Conservation (phyloP, 1,140 invertebrate species). For the Trachelipus rathkii region DNA sequence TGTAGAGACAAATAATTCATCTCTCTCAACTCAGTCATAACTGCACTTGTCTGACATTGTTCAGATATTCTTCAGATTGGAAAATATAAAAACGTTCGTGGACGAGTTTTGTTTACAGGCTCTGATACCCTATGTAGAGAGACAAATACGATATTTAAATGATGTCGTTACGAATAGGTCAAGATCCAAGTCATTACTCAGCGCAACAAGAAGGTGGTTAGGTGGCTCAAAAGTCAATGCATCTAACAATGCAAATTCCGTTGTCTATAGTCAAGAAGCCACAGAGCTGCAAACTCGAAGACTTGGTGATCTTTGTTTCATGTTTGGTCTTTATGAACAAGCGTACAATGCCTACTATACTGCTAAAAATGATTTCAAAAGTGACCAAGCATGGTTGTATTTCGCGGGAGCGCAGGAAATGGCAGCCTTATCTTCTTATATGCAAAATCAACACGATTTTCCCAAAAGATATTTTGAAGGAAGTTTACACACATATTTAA, state of each 20-base stretch:
- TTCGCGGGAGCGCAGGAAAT: slow-evolving; percentile 94
- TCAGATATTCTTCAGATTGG: slow-evolving; percentile 65
- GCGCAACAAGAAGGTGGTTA: slow-evolving; percentile 92
- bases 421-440: slow-evolving; percentile 86
- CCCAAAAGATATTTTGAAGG: slow-evolving; percentile 41
- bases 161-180: slow-evolving; percentile 60
- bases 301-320: slow-evolving; percentile 90
- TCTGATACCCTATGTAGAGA: slow-evolving; percentile 83
- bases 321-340: slow-evolving; percentile 88
- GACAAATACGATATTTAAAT: slow-evolving; percentile 72
- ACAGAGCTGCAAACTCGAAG: slow-evolving; percentile 87
- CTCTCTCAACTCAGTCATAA: slow-evolving; percentile 14
- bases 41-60: slow-evolving; percentile 35
- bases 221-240: slow-evolving; percentile 62
- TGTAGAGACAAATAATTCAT: too few relatives aligned
- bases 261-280: slow-evolving; percentile 72
- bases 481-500: slow-evolving; percentile 41
- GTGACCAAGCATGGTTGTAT: slow-evolving; percentile 93
- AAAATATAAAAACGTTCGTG: slow-evolving; percentile 76
- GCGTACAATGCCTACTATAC: slow-evolving; percentile 92
- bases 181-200: slow-evolving; percentile 68
- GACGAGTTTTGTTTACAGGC: slow-evolving; percentile 62
- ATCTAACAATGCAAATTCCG: slow-evolving; percentile 36
- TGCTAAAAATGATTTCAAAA: slow-evolving; percentile 91
- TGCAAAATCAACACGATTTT: slow-evolving; percentile 65